These are phyloP conservation scores for Pseudochirops cupreus DNA, from an alignment of 2,797 vertebrate species.

Conservation along the genomic window DNA sequence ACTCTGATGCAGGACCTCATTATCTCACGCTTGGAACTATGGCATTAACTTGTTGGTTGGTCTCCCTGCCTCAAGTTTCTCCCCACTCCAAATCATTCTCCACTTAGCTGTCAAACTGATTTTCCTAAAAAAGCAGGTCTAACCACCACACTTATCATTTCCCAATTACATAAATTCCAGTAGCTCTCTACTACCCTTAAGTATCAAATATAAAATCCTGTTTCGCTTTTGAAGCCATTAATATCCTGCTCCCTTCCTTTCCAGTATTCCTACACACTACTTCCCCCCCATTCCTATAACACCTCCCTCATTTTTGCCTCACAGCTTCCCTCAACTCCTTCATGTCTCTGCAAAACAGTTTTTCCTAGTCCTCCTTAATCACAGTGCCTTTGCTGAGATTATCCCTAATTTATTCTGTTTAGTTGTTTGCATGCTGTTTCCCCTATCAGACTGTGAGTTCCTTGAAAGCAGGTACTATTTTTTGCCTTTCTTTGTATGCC, in stretches of 20 bases:
- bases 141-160: not conserved
- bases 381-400: not conserved
- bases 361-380: not conserved
- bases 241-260: not conserved
- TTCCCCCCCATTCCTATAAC: not conserved
- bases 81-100: not conserved
- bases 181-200: not conserved
- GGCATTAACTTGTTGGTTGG: not conserved
- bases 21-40: not conserved
- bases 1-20: not conserved
- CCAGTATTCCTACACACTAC: not conserved
- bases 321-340: not conserved
- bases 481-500: not conserved
- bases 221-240: not conserved
- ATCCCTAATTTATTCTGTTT: not conserved
- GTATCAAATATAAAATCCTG: not conserved
- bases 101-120: not conserved
- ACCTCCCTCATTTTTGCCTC: not conserved
- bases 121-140: not conserved
- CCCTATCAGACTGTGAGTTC: not conserved
- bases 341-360: not conserved
- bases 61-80: not conserved
- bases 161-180: not conserved
- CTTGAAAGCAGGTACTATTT: not conserved
- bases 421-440: not conserved